Base-by-base conservation (phyloP, 1,140 invertebrate species). In the Zaprionus lachaisei region DNA sequence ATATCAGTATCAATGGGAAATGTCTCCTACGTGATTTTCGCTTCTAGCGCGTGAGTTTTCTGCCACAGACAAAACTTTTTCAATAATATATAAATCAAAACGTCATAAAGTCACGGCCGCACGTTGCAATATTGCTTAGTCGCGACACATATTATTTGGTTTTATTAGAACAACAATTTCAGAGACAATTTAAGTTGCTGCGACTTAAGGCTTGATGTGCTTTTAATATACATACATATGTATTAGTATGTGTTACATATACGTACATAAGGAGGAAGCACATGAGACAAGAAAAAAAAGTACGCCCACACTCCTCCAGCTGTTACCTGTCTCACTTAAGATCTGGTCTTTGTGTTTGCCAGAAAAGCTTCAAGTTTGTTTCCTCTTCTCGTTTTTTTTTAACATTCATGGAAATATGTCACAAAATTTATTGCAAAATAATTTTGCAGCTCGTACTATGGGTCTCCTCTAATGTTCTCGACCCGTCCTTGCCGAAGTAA, bases 51-150 rank as follows among this genome's bases (percentile, higher is more conserved):
- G 77, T 86, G 77, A 86, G 83, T 87, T 74, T 71, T 83, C 26
- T 77, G 70, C 70, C 75, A 69, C 54, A 68, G 63, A 80, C 75
- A 80, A 77, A 91, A 91, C 89, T 91, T 91, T 91, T 91, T 89
- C 84, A 91, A 91, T 91, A 91, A 91, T 91, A 80, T 85, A 91
- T 91, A 91, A 91, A 91, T 91, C 89, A 91, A 91, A 91, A 83
- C 87, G 84, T 89, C 84, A 91, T 80, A 89, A 91, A 85, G 82
- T 86, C 85, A 81, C 79, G 69, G 82, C 75, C 64, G 58, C 84
- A 81, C 60, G 78, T 81, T 80, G 74, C 74, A 44, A 74, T 68
- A 77, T 72, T 75, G 68, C 73, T 60, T 54, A 55, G 60, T 44
- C 20, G 54, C 58, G 69, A 56, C 55, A 70, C 54, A 70, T 64